Base-by-base conservation (phyloP, 1,140 invertebrate species). In the Saxidomus purpurata region DNA sequence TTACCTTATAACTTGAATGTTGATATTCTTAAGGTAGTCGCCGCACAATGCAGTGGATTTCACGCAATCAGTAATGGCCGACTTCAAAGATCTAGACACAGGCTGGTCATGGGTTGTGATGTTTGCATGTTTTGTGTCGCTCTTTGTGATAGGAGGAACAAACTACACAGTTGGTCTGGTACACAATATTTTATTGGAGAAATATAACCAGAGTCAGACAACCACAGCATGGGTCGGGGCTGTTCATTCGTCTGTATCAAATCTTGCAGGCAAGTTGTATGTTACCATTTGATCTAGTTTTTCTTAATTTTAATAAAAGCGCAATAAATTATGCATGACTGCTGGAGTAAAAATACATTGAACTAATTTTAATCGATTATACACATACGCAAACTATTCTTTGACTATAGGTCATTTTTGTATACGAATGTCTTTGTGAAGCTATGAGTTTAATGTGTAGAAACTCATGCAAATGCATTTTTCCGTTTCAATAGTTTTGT, bases 71-170 rank as follows among this genome's bases (percentile, higher is more conserved):
- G 43, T 43, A 1, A 63, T 63, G 59, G 22, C 59, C 34, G 36
- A 38, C 1, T 85, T 85, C 31, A 19, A n/a, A 0, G 82, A 85
- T 40, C 67, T 85, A 1, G 82, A 85, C 43, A 49, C 61, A 0
- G 11, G 15, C 3, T 85, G 82, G 82, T 85, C 82, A 3, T 85
- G 82, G 82, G 67, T 85, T 25, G 82, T 85, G 17, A 52, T 85
- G 82, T n/a, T 85, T 0, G 67, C 82, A 8, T 31, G 43, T 85
- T 85, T 85, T 74, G 28, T 85, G 36, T 31, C 63, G 3, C 25
- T 71, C 28, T 71, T 52, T 31, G 67, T 85, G 40, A 47, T 85
- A 11, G 82, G 82, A n/a, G 67, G 63, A 40, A 85, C 67, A 0
- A 85, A 71, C 31, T 85, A 71, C 40, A 43, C 31, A 22, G 38